Evolutionary conservation across 1,140 invertebrate species (phyloP).

Genomic region (Apis laboriosa): DNA sequence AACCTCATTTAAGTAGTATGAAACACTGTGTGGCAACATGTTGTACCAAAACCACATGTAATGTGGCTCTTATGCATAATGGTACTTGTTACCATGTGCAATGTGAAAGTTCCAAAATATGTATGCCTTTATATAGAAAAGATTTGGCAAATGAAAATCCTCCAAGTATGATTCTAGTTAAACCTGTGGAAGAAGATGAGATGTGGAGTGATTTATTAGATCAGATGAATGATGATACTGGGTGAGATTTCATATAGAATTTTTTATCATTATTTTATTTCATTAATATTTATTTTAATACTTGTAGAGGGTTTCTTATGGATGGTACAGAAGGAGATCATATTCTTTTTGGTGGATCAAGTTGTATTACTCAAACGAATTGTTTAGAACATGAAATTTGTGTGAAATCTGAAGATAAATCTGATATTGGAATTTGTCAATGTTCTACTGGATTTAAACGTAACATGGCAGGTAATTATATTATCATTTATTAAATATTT

Average conservation of each 20-base stretch:
- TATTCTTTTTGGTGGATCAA: slow-evolving; percentile 68
- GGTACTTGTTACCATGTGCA: slow-evolving; percentile 88
- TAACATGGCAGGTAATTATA: slow-evolving; percentile 78
- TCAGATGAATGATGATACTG: slow-evolving; percentile 58
- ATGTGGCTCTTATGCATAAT: slow-evolving; percentile 90
- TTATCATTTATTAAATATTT: slow-evolving; percentile 1
- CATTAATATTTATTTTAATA: slow-evolving; percentile 9
- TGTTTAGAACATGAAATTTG: slow-evolving; percentile 86
- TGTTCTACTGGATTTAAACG: slow-evolving; percentile 84
- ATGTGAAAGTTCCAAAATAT: slow-evolving; percentile 86
- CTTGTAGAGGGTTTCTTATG: slow-evolving; percentile 74
- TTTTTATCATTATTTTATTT: slow-evolving; percentile 12
- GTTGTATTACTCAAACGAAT: slow-evolving; percentile 77
- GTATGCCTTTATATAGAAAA: slow-evolving; percentile 84
- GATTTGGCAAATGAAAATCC: slow-evolving; percentile 83
- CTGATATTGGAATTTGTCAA: slow-evolving; percentile 85
- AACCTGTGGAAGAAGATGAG: slow-evolving; percentile 83
- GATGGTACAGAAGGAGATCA: slow-evolving; percentile 76
- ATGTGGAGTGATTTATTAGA: slow-evolving; percentile 82
- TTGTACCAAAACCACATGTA: slow-evolving; percentile 86
- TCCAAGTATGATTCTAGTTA: slow-evolving; percentile 88
- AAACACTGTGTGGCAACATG: slow-evolving; percentile 87
- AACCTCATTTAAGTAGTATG: slow-evolving; percentile 80
- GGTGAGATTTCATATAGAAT: slow-evolving; percentile 51
- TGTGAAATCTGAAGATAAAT: slow-evolving; percentile 81